Conservation (phyloP, 1,140 invertebrate genomes). For the Cardiocondyla obscurior region DNA sequence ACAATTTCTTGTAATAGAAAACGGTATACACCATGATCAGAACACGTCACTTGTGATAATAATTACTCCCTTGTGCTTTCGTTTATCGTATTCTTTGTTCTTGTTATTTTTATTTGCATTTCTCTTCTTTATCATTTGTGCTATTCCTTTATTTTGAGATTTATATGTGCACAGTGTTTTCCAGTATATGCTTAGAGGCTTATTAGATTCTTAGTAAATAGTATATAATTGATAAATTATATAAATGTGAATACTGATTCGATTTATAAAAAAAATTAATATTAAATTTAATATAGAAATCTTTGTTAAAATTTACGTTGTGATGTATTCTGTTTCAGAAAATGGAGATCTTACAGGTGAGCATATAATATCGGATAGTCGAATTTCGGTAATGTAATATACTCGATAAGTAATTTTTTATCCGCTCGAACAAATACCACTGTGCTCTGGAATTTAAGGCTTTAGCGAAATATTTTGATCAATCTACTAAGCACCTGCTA, state of each 20-base stretch:
- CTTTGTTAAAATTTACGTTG: not conserved
- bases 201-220: not conserved
- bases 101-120: not conserved
- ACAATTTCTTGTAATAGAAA: not conserved
- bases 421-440: conserved; percentile 9
- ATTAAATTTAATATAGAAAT: not conserved
- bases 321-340: conserved; percentile 71
- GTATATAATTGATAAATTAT: not conserved
- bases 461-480: conserved; percentile 9
- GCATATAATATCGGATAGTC: conserved; percentile 37
- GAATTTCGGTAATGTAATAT: conserved; percentile 60
- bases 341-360: conserved; percentile 74
- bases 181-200: not conserved
- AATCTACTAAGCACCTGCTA: conserved; percentile 1
- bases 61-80: not conserved
- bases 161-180: not conserved
- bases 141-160: not conserved
- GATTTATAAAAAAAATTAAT: not conserved
- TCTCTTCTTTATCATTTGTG: conserved; percentile 3
- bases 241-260: not conserved
- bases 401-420: conserved; percentile 56
- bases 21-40: conserved; percentile 14
- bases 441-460: conserved; percentile 17
- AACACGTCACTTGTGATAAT: conserved; percentile 18
- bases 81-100: not conserved